These are phyloP conservation scores for Operophtera brumata DNA, from an alignment of 2,888 invertebrate species.

Conservation along the genomic window DNA sequence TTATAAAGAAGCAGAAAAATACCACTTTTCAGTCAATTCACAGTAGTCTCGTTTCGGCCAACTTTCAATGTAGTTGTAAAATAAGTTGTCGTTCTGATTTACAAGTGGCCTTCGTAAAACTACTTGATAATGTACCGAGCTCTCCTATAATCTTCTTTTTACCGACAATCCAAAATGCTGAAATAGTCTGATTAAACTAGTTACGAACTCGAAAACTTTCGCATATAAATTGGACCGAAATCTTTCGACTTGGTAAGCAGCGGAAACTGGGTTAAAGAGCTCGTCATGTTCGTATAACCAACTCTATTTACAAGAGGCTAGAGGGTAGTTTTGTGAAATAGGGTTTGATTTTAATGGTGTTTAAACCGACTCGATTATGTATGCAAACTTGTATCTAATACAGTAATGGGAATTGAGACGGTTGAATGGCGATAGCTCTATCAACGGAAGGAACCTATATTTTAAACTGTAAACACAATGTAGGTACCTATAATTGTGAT, in stretches of 20 bases:
- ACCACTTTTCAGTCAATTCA: too few species aligned
- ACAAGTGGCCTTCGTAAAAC: too few species aligned
- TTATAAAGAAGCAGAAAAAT: too few species aligned
- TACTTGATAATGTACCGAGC: too few species aligned
- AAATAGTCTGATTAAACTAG: not conserved
- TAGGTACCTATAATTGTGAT: too few species aligned
- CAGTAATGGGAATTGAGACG: constrained; percentile 10
- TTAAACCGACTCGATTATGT: constrained; percentile 9
- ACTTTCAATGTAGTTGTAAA: too few species aligned
- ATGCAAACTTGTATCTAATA: constrained; percentile 9
- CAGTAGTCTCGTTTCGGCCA: too few species aligned
- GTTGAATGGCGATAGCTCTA: constrained; percentile 9
- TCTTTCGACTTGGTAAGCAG: constrained; percentile 6
- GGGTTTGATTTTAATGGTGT: constrained; percentile 3
- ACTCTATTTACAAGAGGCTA: not conserved
- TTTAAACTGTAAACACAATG: not conserved
- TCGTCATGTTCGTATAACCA: not conserved
- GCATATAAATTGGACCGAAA: not conserved
- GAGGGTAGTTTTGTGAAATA: not conserved
- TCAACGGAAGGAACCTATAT: not conserved
- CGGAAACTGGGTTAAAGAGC: not conserved
- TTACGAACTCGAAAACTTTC: not conserved
- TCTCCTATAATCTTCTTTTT: not conserved
- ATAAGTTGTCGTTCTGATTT: too few species aligned
- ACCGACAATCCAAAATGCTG: not conserved